Evolutionary conservation across 2,797 vertebrate genomes (phyloP), one percentile per base, ranked within the genome.

Genomic region (Clarias pachynema): DNA sequence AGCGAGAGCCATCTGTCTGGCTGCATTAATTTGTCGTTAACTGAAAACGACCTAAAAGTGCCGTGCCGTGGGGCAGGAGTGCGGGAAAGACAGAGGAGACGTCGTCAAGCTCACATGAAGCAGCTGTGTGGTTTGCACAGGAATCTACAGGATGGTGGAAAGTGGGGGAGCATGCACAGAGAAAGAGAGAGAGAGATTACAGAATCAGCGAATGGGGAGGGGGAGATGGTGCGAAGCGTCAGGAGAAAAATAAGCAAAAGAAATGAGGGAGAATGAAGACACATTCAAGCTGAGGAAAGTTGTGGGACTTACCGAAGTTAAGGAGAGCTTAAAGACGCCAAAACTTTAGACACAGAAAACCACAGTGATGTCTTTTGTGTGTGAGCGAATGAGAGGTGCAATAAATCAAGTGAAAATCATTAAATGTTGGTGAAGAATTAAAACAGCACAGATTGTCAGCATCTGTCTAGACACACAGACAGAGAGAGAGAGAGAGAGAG

Each of bases 401-500:
- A 53, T 79, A 86, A 86, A 83, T 86, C 92, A 90, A 90, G 90
- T 92, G 86, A 90, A 87, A 84, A 91, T 91, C 81, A 73, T 88
- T 91, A 84, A 89, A 85, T 66, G 84, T 44, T 81, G 69, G 79
- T 84, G 83, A 83, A 89, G 86, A 86, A 91, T 91, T 88, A 90
- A 83, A 89, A 84, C 85, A 63, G 66, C 79, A 56, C 75, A 79
- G 82, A 86, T 82, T 90, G 82, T 53, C 79, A 85, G 86, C 81
- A 84, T 79, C 81, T 84, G 83, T 87, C 85, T 69, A 86, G 34
- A 69, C 74, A 83, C 14, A 83, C 2, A 53, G 49, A 53, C 0
- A 53, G 12, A 53, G 49, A 53, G 49, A 53, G 49, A 53, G 12
- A 53, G 49, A 0, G 44, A 49, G 44, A 49, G 44, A 49, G 44